Evolutionary conservation across 1,140 invertebrate genomes (phyloP), one percentile per base, ranked within the genome.

Genomic region (Drosophila nannoptera): DNA sequence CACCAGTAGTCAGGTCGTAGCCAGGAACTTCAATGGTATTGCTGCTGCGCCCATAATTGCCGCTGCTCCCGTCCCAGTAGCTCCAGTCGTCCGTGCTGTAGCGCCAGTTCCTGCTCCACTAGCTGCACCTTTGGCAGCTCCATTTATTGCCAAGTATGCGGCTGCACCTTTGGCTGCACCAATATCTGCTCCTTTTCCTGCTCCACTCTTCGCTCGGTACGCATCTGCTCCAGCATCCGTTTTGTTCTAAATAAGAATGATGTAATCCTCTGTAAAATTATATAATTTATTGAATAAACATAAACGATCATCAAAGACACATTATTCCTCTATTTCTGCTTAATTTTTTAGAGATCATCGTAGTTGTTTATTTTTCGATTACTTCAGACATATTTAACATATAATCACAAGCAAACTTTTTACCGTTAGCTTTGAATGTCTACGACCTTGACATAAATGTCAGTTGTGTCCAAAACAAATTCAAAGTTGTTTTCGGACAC

Each of bases 1-100:
- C n/a, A 82, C 78, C 29, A 90, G 90, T 60, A 90, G 89, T 29
- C 90, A 91, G 71, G 87, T 88, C 43, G 70, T 91, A 54, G 88
- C 90, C 43, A 87, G 90, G 43, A 90, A 90, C 66, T 90, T 71
- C 52, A 90, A 90, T 77, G 89, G 89, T 22, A 87, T 88, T 45
- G 82, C 88, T 9, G 45, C 74, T 14, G 80, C 83, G 9, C 78
- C 69, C 16, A 43, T 82, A 11, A 75, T 87, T 55, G 81, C 88
- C 12, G 68, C 77, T 54, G 80, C 77, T 42, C 75, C 86, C 6
- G 69, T 77, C 5, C 52, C 66, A 52, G 46, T 69, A 2, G 60
- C 59, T 40, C 60, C 48, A n/a, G n/a, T 53, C 9, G 22, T 45
- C 14, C 35, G 48, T 9, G 32, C 58, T 22, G 66, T 36, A 8